These are phyloP conservation scores for Piaya cayana DNA, from an alignment of 2,113 vertebrate genomes.

Conservation along the genomic window DNA sequence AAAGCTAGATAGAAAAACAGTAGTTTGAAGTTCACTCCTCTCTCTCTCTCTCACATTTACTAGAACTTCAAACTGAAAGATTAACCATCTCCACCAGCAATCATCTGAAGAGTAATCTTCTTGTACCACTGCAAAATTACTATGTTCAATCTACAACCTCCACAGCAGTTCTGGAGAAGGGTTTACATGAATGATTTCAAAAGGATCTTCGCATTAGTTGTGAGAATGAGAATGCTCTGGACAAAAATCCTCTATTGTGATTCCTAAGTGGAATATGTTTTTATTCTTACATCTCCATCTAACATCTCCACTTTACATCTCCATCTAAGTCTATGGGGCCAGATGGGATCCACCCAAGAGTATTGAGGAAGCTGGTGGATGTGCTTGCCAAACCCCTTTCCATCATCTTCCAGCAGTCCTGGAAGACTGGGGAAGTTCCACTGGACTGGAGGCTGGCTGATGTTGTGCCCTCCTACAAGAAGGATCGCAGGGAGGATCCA, in stretches of 20 bases:
- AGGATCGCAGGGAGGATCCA: too few relatives aligned
- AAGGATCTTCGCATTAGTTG: neutral
- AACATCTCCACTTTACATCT: too few relatives aligned
- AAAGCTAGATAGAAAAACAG: neutral
- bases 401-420: too few relatives aligned
- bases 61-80: neutral
- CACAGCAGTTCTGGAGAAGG: neutral
- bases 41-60: neutral
- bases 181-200: neutral
- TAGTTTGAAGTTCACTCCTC: neutral
- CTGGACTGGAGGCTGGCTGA: too few relatives aligned
- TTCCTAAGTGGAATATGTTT: neutral
- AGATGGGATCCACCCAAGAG: too few relatives aligned
- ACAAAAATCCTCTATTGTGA: neutral
- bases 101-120: neutral
- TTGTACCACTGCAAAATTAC: neutral
- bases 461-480: too few relatives aligned
- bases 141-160: neutral
- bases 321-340: too few relatives aligned
- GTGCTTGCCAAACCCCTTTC: too few relatives aligned
- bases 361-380: too few relatives aligned
- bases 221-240: neutral
- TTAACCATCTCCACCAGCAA: neutral
- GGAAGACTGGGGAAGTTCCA: too few relatives aligned
- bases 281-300: neutral